Base-by-base conservation (phyloP, 2,113 vertebrate species). In the Otolemur garnettii region DNA sequence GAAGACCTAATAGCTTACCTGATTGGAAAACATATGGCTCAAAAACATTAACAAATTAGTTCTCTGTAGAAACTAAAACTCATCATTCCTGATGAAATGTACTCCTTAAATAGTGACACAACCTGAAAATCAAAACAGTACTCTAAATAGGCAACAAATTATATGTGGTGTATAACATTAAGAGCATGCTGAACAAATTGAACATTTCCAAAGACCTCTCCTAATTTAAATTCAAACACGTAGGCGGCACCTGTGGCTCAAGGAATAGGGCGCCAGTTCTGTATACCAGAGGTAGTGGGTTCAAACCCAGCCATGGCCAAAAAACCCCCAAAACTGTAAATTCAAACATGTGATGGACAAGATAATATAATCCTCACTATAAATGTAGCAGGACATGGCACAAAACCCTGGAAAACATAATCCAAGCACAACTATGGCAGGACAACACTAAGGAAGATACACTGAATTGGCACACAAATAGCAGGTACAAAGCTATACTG, bases 1-100 rank as follows among this genome's bases (percentile, higher is more conserved):
- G 17, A 80, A 93, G 55, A 71, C 30, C 72, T 93, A 62, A 87
- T 69, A 94, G 50, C 22, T 80, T 87, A 90, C 30, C 28, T 77
- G 50, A 72, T 60, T 24, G 71, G 53, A 87, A 84, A 93, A 69
- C 50, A 93, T 79, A 7, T 71, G 35, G n/a, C 42, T 88, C 24
- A 28, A 57, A 77, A 90, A 89, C 12, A 50, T 35, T 75, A 94
- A 88, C 64, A 81, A 82, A 64, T 75, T 68, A 21, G 21, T 42
- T 82, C 69, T 89, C 59, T 59, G 62, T 45, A 28, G 75, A 89
- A 89, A 71, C 35, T 87, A 80, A 78, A 64, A 38, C 38, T 59
- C 22, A 77, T 30, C 30, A 83, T 84, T 94, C 71, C 50, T 77
- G n/a, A 84, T 90, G 12, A 78, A 42, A 93, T 42, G n/a, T 85